Percentiles rank a stretch among this genome's conserved stretches.
Evolutionary conservation across 2,888 invertebrate species (phyloP).

Genomic region (Conchocele bisecta): DNA sequence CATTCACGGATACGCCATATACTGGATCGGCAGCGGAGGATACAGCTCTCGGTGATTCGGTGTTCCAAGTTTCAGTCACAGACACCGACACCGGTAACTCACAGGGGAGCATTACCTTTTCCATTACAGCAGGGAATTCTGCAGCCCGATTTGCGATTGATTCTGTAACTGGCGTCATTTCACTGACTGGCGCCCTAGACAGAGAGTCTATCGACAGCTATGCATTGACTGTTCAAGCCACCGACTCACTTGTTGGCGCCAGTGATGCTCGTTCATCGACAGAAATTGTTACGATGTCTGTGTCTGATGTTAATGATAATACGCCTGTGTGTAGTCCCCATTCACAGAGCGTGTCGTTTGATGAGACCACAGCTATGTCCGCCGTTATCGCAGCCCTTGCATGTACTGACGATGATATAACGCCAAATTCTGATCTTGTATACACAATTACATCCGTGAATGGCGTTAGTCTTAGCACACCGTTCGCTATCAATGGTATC

Average conservation of each 20-base stretch:
- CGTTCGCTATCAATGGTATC: conserved; percentile 54
- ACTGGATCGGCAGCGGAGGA: conserved; percentile 59
- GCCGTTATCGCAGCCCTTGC: conserved; percentile 53
- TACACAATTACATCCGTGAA: conserved; percentile 56
- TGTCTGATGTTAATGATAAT: conserved; percentile 92
- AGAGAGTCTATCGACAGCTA: conserved; percentile 41
- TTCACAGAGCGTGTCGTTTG: conserved; percentile 55
- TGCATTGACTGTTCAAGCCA: conserved; percentile 42
- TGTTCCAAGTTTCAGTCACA: conserved; percentile 51
- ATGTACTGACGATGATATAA: conserved; percentile 64
- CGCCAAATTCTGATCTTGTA: conserved; percentile 56
- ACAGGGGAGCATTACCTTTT: conserved; percentile 39
- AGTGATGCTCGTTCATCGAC: conserved; percentile 84
- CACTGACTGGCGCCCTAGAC: conserved; percentile 45
- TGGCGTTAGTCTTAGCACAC: conserved; percentile 50
- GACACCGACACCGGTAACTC: conserved; percentile 62
- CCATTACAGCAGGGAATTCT: conserved; percentile 41
- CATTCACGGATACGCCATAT: conserved; percentile 41
- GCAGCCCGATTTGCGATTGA: conserved; percentile 44
- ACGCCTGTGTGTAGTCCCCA: conserved; percentile 61
- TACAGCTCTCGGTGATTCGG: conserved; percentile 41
- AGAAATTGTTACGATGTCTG: conserved; percentile 91
- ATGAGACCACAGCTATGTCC: conserved; percentile 49
- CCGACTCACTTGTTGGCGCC: conserved; percentile 51
- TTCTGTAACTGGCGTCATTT: conserved; percentile 46